Percentiles rank a stretch among this genome's conserved stretches.
Evolutionary conservation across 2,888 invertebrate species (phyloP).

Genomic region (Tetramorium bicarinatum): DNA sequence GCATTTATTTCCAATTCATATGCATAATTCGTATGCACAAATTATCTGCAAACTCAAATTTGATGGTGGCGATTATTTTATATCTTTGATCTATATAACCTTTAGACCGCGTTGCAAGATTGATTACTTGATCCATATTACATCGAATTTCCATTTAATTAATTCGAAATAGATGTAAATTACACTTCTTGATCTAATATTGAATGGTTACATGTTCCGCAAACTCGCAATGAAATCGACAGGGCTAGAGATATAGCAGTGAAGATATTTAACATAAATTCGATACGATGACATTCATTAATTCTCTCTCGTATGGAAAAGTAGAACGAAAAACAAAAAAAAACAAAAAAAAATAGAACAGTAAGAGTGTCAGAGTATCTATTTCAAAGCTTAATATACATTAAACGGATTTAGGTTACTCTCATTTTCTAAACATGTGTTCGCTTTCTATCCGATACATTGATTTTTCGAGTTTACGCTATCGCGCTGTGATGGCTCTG

Average conservation of each 20-base stretch:
- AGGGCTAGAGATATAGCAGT: not conserved
- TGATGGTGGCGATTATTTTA: not conserved
- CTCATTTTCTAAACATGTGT: not conserved
- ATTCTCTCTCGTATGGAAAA: not conserved
- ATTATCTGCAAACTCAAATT: not conserved
- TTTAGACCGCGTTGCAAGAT: slow-evolving; percentile 18
- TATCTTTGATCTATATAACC: not conserved
- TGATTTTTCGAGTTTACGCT: not conserved
- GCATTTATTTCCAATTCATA: not conserved
- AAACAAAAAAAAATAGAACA: not conserved
- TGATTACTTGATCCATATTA: slow-evolving; percentile 24
- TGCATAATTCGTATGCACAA: not conserved
- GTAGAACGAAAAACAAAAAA: not conserved
- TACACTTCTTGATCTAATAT: slow-evolving; percentile 21
- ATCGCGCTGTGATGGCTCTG: slow-evolving; percentile 20
- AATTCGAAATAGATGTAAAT: slow-evolving; percentile 26
- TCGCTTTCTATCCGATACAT: not conserved
- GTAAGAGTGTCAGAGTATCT: not conserved
- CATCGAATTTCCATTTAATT: slow-evolving; percentile 22
- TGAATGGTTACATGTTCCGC: not conserved
- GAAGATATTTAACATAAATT: not conserved
- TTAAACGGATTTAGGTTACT: not conserved
- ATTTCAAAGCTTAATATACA: not conserved
- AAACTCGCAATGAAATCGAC: not conserved
- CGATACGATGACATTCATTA: not conserved